phyloP scores from a whole-genome alignment of 2,888 invertebrate species.

The Pristionchus mayeri region DNA sequence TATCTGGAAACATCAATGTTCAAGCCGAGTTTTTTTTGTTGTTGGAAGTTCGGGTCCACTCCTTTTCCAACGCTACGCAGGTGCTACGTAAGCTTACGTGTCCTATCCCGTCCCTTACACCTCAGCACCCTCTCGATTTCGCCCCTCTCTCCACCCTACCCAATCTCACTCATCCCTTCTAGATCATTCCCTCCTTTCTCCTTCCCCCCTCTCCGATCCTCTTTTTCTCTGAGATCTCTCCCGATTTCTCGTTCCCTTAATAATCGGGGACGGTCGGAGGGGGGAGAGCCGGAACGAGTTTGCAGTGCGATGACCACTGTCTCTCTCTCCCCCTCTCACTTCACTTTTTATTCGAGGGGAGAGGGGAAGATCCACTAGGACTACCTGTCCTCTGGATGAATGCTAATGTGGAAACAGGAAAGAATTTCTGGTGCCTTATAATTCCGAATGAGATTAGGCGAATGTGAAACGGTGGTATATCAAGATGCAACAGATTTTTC shows the following conservation, averaged over 20 bases:
- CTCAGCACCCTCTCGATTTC: not conserved
- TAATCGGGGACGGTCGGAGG: conserved; percentile 16
- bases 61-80: not conserved
- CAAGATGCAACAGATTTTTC: too few relatives aligned
- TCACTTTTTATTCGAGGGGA: not conserved
- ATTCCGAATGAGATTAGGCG: too few relatives aligned
- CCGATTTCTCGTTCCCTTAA: not conserved
- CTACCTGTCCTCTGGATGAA: too few relatives aligned
- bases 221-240: conserved; percentile 1
- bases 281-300: conserved; percentile 21
- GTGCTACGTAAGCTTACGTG: conserved; percentile 4
- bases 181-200: not conserved
- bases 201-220: not conserved
- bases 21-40: not conserved
- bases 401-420: too few relatives aligned
- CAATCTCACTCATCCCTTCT: not conserved
- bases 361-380: not conserved
- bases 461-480: too few relatives aligned
- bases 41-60: not conserved
- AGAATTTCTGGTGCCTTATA: too few relatives aligned
- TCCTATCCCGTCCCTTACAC: not conserved
- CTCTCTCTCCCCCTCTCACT: not conserved
- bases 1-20: too few relatives aligned
- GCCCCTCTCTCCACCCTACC: not conserved
- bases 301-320: conserved; percentile 4